Evolutionary conservation across 2,797 vertebrate genomes (phyloP).

Genomic region (Tauraco hartlaubi): DNA sequence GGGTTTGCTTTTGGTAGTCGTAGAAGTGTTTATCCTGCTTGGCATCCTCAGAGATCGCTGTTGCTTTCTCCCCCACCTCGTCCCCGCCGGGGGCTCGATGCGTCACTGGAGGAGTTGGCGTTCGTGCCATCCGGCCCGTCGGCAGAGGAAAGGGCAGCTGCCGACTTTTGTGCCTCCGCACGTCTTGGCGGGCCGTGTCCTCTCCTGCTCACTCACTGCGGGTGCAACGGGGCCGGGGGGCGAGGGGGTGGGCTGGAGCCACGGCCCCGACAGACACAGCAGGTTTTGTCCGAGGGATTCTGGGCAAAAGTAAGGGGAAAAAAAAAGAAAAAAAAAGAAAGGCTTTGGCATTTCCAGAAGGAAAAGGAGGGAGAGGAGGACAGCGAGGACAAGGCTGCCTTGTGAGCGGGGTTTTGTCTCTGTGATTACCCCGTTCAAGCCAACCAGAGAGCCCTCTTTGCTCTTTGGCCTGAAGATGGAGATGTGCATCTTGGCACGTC

Average conservation of each 20-base stretch:
- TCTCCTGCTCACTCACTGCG: background rate
- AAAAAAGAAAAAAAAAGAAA: background rate
- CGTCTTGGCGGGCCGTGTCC: background rate
- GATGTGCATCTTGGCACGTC: background rate
- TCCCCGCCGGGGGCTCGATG: rapidly evolving
- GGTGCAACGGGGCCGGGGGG: rapidly evolving
- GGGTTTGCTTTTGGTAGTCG: background rate
- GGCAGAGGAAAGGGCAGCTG: constrained; percentile 19
- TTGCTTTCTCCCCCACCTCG: rapidly evolving
- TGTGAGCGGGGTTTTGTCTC: background rate
- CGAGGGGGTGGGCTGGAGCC: background rate
- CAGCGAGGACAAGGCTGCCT: constrained; percentile 5
- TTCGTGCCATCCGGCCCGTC: background rate
- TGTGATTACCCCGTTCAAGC: background rate
- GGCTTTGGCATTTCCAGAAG: background rate
- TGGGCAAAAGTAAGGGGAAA: background rate
- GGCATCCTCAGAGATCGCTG: background rate
- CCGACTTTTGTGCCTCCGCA: background rate
- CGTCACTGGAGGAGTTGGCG: background rate
- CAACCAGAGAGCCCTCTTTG: background rate
- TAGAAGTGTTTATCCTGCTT: background rate
- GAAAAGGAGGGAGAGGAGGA: background rate
- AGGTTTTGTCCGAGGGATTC: constrained; percentile 3
- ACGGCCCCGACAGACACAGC: background rate
- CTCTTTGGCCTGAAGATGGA: background rate